Evolutionary conservation across 1,140 invertebrate species (phyloP).

Genomic region (Drosophila novamexicana): DNA sequence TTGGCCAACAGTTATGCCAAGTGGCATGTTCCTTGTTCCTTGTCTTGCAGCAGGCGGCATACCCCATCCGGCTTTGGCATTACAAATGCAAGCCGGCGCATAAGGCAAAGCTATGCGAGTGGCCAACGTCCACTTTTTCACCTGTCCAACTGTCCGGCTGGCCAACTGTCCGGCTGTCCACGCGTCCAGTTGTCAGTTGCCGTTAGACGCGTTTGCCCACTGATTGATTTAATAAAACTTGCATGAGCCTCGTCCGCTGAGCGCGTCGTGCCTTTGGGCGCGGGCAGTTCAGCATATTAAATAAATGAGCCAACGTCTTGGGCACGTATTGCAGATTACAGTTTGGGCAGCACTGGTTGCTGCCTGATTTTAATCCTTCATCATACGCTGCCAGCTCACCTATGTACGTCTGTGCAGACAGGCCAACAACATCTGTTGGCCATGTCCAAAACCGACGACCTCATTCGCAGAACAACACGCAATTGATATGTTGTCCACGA

Average conservation of each 20-base stretch:
- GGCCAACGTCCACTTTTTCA: conserved; percentile 2
- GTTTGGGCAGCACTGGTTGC: conserved; percentile 41
- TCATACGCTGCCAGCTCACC: conserved; percentile 19
- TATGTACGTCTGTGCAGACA: conserved; percentile 9
- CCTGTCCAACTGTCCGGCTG: neutral
- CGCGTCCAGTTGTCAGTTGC: conserved; percentile 58
- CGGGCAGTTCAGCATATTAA: conserved; percentile 61
- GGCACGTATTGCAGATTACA: conserved; percentile 55
- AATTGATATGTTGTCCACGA: conserved; percentile 78
- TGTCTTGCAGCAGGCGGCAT: conserved; percentile 28
- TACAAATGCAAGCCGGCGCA: conserved; percentile 67
- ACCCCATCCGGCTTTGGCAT: conserved; percentile 71
- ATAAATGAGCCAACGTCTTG: conserved; percentile 52
- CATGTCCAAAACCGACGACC: conserved; percentile 79
- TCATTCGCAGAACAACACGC: conserved; percentile 69
- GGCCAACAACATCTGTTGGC: conserved; percentile 47
- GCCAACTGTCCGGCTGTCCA: neutral
- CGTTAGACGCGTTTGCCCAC: conserved; percentile 72
- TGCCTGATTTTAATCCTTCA: conserved; percentile 43
- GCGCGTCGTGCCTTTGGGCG: conserved; percentile 45
- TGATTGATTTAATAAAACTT: conserved; percentile 83
- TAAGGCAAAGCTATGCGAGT: conserved; percentile 62
- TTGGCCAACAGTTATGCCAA: conserved; percentile 22
- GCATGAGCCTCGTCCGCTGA: conserved; percentile 48
- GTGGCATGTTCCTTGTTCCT: conserved; percentile 46